Evolutionary conservation across 2,888 invertebrate species (phyloP).

Genomic region (Phyllotreta cruciferae): DNA sequence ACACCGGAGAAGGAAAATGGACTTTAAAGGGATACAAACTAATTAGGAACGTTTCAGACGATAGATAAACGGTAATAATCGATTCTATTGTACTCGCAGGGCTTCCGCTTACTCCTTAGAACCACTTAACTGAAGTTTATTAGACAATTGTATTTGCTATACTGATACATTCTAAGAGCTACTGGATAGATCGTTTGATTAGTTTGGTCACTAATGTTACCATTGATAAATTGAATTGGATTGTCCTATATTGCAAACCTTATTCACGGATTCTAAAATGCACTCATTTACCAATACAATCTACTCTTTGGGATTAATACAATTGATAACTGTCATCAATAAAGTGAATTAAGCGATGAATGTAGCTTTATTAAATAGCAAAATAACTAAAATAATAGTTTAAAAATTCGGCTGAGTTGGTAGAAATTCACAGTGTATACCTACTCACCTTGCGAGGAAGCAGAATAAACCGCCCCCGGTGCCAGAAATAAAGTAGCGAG

Average conservation of each 20-base stretch:
- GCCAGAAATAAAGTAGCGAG: slow-evolving; percentile 25
- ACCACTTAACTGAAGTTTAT: slow-evolving; percentile 23
- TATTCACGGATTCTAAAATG: too few relatives aligned
- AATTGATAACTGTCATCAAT: too few relatives aligned
- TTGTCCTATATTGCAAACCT: too few relatives aligned
- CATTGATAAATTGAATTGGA: too few relatives aligned
- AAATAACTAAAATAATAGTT: too few relatives aligned
- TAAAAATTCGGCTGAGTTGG: neutral
- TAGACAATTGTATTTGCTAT: slow-evolving; percentile 10
- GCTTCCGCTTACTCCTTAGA: slow-evolving; percentile 21
- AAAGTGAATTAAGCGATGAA: too few relatives aligned
- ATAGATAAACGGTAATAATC: slow-evolving; percentile 29
- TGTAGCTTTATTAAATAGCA: too few relatives aligned
- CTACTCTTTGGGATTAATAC: too few relatives aligned
- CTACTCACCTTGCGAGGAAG: slow-evolving; percentile 25
- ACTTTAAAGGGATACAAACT: slow-evolving; percentile 30
- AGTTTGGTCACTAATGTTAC: neutral
- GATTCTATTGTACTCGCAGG: slow-evolving; percentile 23
- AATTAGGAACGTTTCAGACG: slow-evolving; percentile 26
- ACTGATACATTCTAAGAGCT: slow-evolving; percentile 10
- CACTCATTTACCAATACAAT: too few relatives aligned
- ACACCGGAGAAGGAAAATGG: slow-evolving; percentile 17
- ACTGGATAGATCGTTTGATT: slow-evolving; percentile 1
- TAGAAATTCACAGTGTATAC: neutral
- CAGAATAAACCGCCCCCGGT: slow-evolving; percentile 19